phyloP scores from a whole-genome alignment of 2,888 invertebrate species.

The Ligdia adustata region DNA sequence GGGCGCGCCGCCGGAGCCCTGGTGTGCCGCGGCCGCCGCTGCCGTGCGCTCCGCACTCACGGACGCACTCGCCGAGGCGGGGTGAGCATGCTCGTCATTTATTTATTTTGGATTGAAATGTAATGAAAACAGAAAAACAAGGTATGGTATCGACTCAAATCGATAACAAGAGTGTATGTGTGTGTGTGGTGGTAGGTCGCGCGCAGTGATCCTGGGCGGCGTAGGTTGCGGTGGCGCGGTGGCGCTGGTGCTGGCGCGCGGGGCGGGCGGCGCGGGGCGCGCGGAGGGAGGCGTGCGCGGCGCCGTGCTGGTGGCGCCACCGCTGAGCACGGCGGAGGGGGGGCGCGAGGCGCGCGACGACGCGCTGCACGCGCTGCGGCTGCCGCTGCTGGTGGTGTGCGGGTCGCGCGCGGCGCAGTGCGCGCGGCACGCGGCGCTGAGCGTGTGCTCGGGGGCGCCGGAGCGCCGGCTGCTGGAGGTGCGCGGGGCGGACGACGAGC shows the following conservation, averaged over 20 bases:
- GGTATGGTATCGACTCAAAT: too few relatives aligned
- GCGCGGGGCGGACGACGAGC: constrained; percentile 87
- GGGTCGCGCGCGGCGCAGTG: constrained; percentile 42
- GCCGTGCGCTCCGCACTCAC: constrained; percentile 52
- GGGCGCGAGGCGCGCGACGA: constrained; percentile 86
- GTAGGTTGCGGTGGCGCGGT: constrained; percentile 45
- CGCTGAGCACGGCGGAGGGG: constrained; percentile 86
- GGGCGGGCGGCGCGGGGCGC: constrained; percentile 40
- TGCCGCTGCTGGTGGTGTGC: constrained; percentile 50
- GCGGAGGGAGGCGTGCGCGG: constrained; percentile 60
- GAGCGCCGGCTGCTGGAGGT: constrained; percentile 85
- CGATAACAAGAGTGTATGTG: neutral
- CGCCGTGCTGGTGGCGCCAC: constrained; percentile 88
- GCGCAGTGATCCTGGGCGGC: constrained; percentile 34
- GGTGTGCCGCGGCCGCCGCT: constrained; percentile 53
- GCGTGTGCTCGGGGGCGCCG: constrained; percentile 79
- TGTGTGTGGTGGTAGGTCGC: constrained; percentile 37
- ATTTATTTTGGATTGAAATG: too few relatives aligned
- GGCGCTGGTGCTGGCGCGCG: constrained; percentile 53
- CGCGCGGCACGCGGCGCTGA: constrained; percentile 78
- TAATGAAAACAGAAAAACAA: too few relatives aligned
- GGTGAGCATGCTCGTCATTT: constrained; percentile 47
- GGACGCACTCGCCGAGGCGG: constrained; percentile 56
- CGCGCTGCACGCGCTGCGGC: constrained; percentile 69
- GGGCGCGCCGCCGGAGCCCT: constrained; percentile 45